Conservation (phyloP, 1,140 invertebrate species). For the Nasonia giraulti region DNA sequence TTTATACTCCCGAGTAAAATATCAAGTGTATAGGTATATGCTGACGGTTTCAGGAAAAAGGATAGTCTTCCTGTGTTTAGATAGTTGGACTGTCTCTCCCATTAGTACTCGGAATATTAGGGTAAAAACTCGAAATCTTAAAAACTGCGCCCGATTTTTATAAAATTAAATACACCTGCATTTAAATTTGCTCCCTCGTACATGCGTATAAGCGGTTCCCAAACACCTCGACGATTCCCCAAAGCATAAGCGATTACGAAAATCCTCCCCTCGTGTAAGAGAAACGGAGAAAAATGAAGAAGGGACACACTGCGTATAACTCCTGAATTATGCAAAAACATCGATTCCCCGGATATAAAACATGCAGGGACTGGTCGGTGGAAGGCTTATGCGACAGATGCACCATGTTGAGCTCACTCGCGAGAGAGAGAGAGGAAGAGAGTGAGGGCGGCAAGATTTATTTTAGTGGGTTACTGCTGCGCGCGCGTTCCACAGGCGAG, state of each 20-base stretch:
- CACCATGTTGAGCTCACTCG: background rate
- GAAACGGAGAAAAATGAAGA: conserved; percentile 8
- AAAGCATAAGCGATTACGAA: background rate
- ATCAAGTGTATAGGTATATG: background rate
- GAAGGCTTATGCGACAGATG: conserved; percentile 5
- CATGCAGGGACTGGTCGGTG: conserved; percentile 10
- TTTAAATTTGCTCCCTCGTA: background rate
- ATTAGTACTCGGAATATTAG: background rate
- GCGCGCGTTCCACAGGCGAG: background rate
- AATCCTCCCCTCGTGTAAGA: background rate
- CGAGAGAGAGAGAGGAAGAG: background rate
- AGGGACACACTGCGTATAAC: conserved; percentile 35
- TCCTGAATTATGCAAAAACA: conserved; percentile 61
- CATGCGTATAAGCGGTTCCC: too few species aligned
- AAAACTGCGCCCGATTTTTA: background rate
- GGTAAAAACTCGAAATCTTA: background rate
- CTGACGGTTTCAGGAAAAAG: background rate
- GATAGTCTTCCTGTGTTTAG: background rate
- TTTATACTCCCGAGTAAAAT: background rate
- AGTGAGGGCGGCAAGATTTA: conserved; percentile 11
- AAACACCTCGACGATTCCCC: background rate
- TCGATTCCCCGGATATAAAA: conserved; percentile 55
- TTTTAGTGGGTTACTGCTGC: conserved; percentile 9
- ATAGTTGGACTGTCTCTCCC: background rate
- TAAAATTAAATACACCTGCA: background rate